Conservation (phyloP, 1,140 invertebrate genomes). For the Sycophaga agraensis region DNA sequence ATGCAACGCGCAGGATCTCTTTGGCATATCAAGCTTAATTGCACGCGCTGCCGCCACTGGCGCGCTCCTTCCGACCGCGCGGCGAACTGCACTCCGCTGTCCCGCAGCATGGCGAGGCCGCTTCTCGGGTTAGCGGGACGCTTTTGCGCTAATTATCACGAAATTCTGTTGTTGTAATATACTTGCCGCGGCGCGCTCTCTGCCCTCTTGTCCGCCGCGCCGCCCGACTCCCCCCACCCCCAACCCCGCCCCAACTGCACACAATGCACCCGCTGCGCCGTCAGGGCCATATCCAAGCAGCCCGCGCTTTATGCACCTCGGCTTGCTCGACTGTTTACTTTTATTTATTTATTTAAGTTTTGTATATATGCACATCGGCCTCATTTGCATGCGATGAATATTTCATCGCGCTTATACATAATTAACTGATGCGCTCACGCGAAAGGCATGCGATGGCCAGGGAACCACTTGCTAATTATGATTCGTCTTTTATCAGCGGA, state of each 20-base stretch:
- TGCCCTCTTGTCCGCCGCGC: no score
- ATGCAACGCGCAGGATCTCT: background rate
- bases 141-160: slow-evolving; percentile 43
- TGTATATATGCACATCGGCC: slow-evolving; percentile 36
- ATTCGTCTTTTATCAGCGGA: slow-evolving; percentile 24
- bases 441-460: slow-evolving; percentile 15
- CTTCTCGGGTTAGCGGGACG: background rate
- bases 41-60: background rate
- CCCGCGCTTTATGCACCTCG: no score
- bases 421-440: slow-evolving; percentile 10
- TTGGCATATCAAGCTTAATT: slow-evolving; percentile 11
- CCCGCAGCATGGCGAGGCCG: background rate
- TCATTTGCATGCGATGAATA: slow-evolving; percentile 49
- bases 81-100: background rate
- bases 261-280: no score
- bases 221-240: no score
- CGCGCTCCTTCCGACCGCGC: background rate
- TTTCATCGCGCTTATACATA: slow-evolving; percentile 39
- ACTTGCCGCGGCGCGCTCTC: background rate
- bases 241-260: background rate
- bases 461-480: slow-evolving; percentile 27
- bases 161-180: slow-evolving; percentile 46
- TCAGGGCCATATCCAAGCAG: no score
- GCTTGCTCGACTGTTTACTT: no score
- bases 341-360: no score